phyloP scores from a whole-genome alignment of 2,888 invertebrate species.

The Rapana venosa region DNA sequence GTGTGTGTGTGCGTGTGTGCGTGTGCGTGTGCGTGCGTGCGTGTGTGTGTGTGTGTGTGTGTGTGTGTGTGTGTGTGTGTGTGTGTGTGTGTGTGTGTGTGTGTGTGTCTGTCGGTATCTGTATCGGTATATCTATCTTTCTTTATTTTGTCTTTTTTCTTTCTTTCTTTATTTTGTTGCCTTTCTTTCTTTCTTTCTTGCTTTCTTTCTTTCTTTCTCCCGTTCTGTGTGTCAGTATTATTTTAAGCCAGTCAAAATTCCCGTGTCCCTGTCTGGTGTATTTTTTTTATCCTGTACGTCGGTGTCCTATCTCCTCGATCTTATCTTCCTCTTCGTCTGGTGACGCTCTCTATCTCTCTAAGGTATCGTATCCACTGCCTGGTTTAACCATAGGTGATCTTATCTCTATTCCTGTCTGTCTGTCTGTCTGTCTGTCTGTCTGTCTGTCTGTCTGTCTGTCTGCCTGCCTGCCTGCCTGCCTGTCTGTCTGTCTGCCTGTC shows the following conservation, averaged over 20 bases:
- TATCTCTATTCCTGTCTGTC: not conserved
- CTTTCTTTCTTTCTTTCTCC: not conserved
- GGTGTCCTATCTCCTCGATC: not conserved
- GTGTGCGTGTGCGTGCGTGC: not conserved
- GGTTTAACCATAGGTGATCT: too few species aligned
- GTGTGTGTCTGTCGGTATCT: not conserved
- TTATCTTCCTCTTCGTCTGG: too few species aligned
- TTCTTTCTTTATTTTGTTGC: too few species aligned
- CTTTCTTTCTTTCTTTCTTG: too few species aligned
- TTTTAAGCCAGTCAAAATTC: too few species aligned
- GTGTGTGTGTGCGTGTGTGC: conserved; percentile 12
- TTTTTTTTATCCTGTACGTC: not conserved
- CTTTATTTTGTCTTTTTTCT: too few species aligned
- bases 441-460: not conserved
- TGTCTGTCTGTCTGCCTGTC: too few species aligned
- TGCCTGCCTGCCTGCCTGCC: too few species aligned
- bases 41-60: not conserved
- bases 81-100: not conserved
- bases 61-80: not conserved
- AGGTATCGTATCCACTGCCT: too few species aligned
- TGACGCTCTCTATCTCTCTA: too few species aligned
- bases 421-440: not conserved
- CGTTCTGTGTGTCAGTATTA: not conserved
- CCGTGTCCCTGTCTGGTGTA: not conserved
- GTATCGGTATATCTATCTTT: not conserved